Base-by-base conservation (phyloP, 1,140 invertebrate species). In the Micrasema minimum region DNA sequence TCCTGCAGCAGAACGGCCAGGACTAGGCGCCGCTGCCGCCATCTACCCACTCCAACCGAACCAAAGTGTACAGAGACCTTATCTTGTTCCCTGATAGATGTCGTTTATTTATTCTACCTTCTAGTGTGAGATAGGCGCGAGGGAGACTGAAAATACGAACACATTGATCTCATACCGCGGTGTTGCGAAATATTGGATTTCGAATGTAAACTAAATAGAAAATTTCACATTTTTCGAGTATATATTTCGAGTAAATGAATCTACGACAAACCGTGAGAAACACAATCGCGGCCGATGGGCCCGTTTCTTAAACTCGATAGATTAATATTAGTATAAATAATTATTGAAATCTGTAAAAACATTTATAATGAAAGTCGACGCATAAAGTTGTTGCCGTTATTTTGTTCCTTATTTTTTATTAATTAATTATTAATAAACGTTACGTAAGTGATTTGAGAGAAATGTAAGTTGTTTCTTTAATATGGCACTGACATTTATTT, bases 1-100 rank as follows among this genome's bases (percentile, higher is more conserved):
- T 88, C 20, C 81, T 88, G 12, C 89, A 89, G 76, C 87, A 89
- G 75, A 90, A 90, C 79, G 88, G 88, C 67, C 89, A 90, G 79
- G 88, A 90, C 82, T 90, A 83, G 75, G 62, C 41, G 48, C 61
- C 64, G 61, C 38, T 41, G 64, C 59, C 57, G 45, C 66, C 69
- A 62, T 62, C 41, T 67, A 69, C 45, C 43, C 64, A 70, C n/a
- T n/a, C 66, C 45, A 69, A 66, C 46, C 66, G 69, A 75, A 75
- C 73, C 73, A 72, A 67, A 67, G 65, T 67, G 65, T 67, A 64
- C 59, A 64, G 59, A 64, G 43, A 64, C 41, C 20, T 67, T 67
- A n/a, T 23, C 18, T 55, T 51, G 46, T 67, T 50, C 65, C 65
- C 65, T 23, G 65, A 67, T 67, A 67, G 65, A 67, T 67, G 65